Evolutionary conservation across 64 coral and sea anemone species (phyloP).

Genomic region (Montipora efflorescens): DNA sequence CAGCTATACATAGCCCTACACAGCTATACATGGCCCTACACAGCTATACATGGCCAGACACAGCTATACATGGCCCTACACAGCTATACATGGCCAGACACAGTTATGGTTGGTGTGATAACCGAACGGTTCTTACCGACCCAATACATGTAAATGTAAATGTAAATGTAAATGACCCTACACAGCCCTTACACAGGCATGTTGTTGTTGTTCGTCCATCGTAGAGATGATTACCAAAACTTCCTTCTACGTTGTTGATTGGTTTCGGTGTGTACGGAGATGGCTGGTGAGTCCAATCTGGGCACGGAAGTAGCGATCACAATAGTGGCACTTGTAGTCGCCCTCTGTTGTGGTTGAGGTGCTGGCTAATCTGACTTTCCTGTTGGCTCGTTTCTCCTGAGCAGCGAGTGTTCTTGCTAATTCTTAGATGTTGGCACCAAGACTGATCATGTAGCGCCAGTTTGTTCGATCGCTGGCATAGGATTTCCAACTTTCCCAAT

Average conservation of each 20-base stretch:
- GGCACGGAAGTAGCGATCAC: conserved; percentile 36
- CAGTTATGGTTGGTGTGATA: too few relatives aligned
- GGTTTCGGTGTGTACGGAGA: conserved; percentile 29
- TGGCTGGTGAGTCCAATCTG: conserved; percentile 57
- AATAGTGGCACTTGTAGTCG: neutral
- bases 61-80: too few relatives aligned
- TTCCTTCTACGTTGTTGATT: conserved; percentile 7
- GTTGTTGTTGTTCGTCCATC: neutral
- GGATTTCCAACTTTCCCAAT: conserved; percentile 47
- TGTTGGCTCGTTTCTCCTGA: neutral
- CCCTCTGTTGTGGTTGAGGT: conserved; percentile 9
- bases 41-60: too few relatives aligned
- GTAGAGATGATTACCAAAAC: conserved; percentile 19
- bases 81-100: too few relatives aligned
- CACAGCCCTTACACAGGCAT: too few relatives aligned
- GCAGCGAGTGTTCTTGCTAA: neutral
- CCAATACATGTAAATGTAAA: too few relatives aligned
- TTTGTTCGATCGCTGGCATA: neutral
- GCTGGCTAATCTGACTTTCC: conserved; percentile 19
- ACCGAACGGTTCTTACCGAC: too few relatives aligned
- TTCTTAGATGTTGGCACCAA: neutral
- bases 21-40: too few relatives aligned
- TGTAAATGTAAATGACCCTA: too few relatives aligned
- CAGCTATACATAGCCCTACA: too few relatives aligned
- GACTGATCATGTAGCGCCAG: conserved; percentile 29